Evolutionary conservation across 2,797 vertebrate genomes (phyloP).

Genomic region (Echeneis naucrates): DNA sequence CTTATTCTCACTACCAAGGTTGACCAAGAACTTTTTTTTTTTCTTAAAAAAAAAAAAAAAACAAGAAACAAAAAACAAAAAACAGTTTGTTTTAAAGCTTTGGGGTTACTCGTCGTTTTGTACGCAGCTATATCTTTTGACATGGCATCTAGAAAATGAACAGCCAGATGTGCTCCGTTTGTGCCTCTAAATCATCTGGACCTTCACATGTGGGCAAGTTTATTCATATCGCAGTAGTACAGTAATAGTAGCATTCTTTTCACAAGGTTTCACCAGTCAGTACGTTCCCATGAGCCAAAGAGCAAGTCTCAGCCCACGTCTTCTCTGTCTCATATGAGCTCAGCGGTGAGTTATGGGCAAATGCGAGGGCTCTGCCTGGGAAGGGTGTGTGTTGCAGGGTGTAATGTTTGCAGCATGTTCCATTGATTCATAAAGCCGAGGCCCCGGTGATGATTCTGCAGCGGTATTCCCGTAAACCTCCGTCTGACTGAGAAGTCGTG

Average conservation of each 20-base stretch:
- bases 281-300: slow-evolving; percentile 61
- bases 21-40: slow-evolving; percentile 5
- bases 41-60: too few species aligned
- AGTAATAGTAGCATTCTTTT: slow-evolving; percentile 52
- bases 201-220: slow-evolving; percentile 10
- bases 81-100: too few species aligned
- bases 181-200: slow-evolving; percentile 15
- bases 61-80: too few species aligned
- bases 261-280: slow-evolving; percentile 45
- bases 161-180: slow-evolving; percentile 9
- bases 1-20: slow-evolving; percentile 23
- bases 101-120: slow-evolving; percentile 4
- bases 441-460: slow-evolving; percentile 81
- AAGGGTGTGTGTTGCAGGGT: slow-evolving; percentile 75
- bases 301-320: slow-evolving; percentile 51
- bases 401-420: slow-evolving; percentile 84
- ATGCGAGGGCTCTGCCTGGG: slow-evolving; percentile 67
- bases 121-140: neutral
- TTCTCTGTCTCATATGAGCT: slow-evolving; percentile 71
- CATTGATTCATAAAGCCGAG: slow-evolving; percentile 83
- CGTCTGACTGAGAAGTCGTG: slow-evolving; percentile 63
- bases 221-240: slow-evolving; percentile 23
- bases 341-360: slow-evolving; percentile 80
- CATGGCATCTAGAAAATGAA: neutral
- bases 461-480: slow-evolving; percentile 83